Evolutionary conservation across 1,140 invertebrate species (phyloP), one percentile per base, ranked within the genome.

Genomic region (Plodia interpunctella): DNA sequence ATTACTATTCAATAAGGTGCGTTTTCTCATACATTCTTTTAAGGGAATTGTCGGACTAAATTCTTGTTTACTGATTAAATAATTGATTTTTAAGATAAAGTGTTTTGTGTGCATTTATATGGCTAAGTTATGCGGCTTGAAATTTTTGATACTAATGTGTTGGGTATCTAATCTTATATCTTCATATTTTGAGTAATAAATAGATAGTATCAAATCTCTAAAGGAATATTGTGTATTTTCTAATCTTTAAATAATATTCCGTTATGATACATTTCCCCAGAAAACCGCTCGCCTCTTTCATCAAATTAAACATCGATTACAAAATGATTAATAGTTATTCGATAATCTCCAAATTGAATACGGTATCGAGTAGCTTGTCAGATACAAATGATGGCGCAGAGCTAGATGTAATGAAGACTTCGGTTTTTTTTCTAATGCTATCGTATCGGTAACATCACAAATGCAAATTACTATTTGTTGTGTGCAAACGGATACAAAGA

Each of bases 371-470:
- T 28, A 58, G 58, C 53, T 50, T 65, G 63, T 60, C 63, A 65
- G 63, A 60, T 54, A 65, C 63, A 59, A 65, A 65, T 65, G 63
- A 65, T 65, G 13, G 30, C 28, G 13, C 20, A 53, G 63, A 65
- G 54, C 21, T 44, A 25, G 51, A 15, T 13, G 21, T 55, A 60
- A 65, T 65, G 63, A 60, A 65, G 63, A 60, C 63, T 60, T 63
- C 49, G 28, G 32, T 49, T 53, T 65, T 55, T 64, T 60, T 38
- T 57, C 15, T 61, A 49, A 51, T 55, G 25, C 11, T 55, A 53
- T 56, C 54, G 32, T 28, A 50, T 20, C 51, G 19, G 21, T 53
- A 44, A 44, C 51, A 25, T 20, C 18, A 53, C 19, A n/a, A 53
- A 62, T 62, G 60, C 60, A 57, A 55, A 62, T 53, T 53, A 28